These are phyloP conservation scores for Horisme vitalbata DNA, from an alignment of 2,888 invertebrate genomes.

Conservation along the genomic window DNA sequence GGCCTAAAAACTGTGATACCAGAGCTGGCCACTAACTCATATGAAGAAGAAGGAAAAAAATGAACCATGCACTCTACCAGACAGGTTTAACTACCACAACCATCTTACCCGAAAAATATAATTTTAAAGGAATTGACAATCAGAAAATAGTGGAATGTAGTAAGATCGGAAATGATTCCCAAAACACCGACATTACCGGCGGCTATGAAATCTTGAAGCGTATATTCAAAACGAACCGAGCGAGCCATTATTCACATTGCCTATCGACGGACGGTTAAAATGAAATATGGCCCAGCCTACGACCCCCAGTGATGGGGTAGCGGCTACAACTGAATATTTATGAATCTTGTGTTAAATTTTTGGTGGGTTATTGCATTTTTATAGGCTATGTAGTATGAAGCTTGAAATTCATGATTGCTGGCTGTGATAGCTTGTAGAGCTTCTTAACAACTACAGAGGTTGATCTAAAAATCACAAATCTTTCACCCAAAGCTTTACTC, in stretches of 20 bases:
- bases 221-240: slow-evolving; percentile 36
- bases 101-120: too few species aligned
- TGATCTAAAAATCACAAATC: too few species aligned
- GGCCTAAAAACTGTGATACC: too few species aligned
- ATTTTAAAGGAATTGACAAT: too few species aligned
- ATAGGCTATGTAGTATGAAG: slow-evolving; percentile 9
- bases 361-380: slow-evolving; percentile 20
- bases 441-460: too few species aligned
- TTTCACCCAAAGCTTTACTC: too few species aligned
- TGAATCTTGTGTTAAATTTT: slow-evolving; percentile 24
- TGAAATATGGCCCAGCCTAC: slow-evolving; percentile 63
- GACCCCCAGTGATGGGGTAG: slow-evolving; percentile 28
- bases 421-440: too few species aligned
- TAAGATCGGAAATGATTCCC: slow-evolving; percentile 11
- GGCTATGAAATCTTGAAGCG: slow-evolving; percentile 37
- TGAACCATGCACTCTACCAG: too few species aligned
- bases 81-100: too few species aligned
- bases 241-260: slow-evolving; percentile 56
- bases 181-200: slow-evolving; percentile 16
- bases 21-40: too few species aligned
- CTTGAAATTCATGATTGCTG: slow-evolving; percentile 1
- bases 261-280: slow-evolving; percentile 65
- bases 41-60: too few species aligned
- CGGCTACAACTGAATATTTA: slow-evolving; percentile 15
- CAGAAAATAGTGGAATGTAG: not conserved